Percentiles rank a stretch among this genome's conserved stretches.
phyloP scores from a whole-genome alignment of 1,140 invertebrate species.

The Temnothorax nylanderi region DNA sequence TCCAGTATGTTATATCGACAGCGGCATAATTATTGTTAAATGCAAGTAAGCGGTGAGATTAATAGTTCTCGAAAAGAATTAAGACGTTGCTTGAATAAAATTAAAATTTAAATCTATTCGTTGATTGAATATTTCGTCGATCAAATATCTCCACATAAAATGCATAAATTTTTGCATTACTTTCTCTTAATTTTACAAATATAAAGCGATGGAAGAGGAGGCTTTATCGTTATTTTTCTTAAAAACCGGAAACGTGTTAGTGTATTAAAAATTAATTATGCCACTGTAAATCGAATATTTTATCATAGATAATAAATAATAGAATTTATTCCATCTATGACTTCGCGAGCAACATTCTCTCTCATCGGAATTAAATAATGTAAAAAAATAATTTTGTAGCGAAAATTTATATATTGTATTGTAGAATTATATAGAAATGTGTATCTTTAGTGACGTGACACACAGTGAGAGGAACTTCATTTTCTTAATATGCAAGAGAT shows the following conservation, averaged over 20 bases:
- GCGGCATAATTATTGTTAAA: background rate
- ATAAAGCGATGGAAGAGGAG: background rate
- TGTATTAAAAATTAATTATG: constrained; percentile 11
- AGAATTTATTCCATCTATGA: constrained; percentile 12
- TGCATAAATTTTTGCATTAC: background rate
- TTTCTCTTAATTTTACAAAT: background rate
- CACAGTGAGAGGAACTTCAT: background rate
- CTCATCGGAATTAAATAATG: background rate
- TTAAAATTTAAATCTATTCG: background rate
- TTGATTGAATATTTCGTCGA: background rate
- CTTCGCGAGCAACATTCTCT: background rate
- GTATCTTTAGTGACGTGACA: background rate
- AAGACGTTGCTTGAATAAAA: background rate
- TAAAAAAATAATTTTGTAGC: constrained; percentile 33
- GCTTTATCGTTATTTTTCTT: background rate
- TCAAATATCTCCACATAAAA: background rate
- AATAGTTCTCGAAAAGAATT: background rate
- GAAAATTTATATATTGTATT: constrained; percentile 12
- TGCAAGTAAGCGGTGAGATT: background rate
- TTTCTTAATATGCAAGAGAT: constrained; percentile 10
- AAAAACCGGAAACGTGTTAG: background rate
- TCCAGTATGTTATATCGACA: background rate
- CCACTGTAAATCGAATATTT: background rate
- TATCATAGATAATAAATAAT: background rate
- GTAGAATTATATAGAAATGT: background rate